Evolutionary conservation across 2,113 vertebrate genomes (phyloP).

Genomic region (Tetrax tetrax): DNA sequence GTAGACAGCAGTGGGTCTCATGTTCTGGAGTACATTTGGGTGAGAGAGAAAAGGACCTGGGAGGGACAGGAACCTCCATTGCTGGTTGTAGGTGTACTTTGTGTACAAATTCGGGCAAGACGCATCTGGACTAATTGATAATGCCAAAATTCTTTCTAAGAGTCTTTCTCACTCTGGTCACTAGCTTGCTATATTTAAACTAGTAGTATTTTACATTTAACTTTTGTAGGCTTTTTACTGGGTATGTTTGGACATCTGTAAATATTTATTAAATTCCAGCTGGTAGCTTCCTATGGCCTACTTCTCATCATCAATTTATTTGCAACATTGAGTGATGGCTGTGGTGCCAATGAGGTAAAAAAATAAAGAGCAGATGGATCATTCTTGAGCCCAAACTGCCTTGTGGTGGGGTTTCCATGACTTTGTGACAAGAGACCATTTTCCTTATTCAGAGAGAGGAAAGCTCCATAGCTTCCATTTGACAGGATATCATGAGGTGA

Average conservation of each 20-base stretch:
- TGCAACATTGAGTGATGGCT: background rate
- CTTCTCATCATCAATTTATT: background rate
- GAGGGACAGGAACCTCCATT: fast-evolving
- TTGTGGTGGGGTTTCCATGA: background rate
- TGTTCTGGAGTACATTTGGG: fast-evolving
- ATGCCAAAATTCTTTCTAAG: background rate
- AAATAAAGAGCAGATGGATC: background rate
- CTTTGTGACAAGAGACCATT: background rate
- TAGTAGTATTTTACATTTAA: background rate
- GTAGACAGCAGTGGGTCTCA: background rate
- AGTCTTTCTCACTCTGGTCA: fast-evolving
- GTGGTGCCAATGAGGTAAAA: background rate
- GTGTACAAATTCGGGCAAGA: fast-evolving
- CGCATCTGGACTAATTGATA: background rate
- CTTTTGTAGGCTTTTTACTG: background rate
- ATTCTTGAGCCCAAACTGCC: background rate
- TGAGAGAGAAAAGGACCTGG: background rate
- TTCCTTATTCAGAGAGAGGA: background rate
- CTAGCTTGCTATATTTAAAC: background rate
- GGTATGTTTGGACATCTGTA: background rate
- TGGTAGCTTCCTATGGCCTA: background rate
- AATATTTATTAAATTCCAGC: background rate
- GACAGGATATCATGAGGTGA: background rate
- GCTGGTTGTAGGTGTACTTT: background rate
- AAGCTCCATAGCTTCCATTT: background rate